A percentile compares a stretch with the other conserved stretches of the same genome.
phyloP scores from a whole-genome alignment of 2,113 vertebrate species.

The Ptilorrhoa leucosticta region DNA sequence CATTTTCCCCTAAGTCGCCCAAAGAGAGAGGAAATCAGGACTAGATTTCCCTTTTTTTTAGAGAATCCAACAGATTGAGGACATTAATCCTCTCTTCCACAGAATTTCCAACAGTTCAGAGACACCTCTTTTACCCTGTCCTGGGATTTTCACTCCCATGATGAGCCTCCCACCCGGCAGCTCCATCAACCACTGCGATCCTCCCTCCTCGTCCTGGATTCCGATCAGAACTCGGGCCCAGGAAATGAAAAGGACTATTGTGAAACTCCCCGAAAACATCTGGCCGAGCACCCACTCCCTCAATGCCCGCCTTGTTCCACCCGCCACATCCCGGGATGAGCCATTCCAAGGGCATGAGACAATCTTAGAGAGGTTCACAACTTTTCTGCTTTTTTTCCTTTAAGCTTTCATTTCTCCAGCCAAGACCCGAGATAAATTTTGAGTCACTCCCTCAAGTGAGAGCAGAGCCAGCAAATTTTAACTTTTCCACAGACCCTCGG shows the following conservation, averaged over 20 bases:
- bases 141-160: background rate
- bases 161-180: background rate
- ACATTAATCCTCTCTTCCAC: background rate
- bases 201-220: background rate
- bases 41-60: background rate
- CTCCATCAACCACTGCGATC: background rate
- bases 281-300: background rate
- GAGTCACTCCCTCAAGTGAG: background rate
- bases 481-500: background rate
- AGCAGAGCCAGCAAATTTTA: background rate
- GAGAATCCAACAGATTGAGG: background rate
- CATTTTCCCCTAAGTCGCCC: background rate
- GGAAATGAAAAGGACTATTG: constrained; percentile 35
- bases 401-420: background rate
- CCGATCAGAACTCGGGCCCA: background rate
- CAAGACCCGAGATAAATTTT: fast-evolving
- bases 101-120: background rate
- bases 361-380: background rate
- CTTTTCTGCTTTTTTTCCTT: background rate
- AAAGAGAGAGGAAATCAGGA: background rate
- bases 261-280: background rate
- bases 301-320: constrained; percentile 34
- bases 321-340: background rate
- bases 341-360: background rate
- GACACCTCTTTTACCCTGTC: background rate